Evolutionary conservation across 1,140 invertebrate genomes (phyloP), one percentile per base, ranked within the genome.

Genomic region (Homalodisca vitripennis): DNA sequence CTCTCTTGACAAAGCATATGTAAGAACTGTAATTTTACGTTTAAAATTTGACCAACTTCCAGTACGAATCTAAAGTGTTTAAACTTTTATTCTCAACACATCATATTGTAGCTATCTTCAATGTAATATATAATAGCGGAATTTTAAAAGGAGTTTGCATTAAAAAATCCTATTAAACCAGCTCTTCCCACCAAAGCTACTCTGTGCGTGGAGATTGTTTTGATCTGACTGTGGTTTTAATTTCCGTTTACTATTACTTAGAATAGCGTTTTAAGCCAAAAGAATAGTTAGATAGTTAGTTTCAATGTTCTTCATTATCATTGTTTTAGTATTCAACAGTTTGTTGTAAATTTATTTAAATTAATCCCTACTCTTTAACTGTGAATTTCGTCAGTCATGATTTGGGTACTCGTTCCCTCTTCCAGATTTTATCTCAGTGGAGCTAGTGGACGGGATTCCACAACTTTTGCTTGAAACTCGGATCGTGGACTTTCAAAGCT

Each of bases 391-490:
- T 17, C 6, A 41, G 34, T 41, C 34, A 41, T 17, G 34, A 10
- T 6, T 41, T 41, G 6, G 17, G 6, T 17, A 41, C n/a, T 41
- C 6, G 34, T 47, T 77, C n/a, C n/a, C n/a, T n/a, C n/a, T n/a
- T 75, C 64, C 75, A 80, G 90, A 98, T 81, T 98, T 97, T 73
- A 93, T 98, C 73, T 92, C 94, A 1, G 80, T 98, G 24, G 95
- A 98, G 80, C 77, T 98, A 73, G 89, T 93, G 77, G 87, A 92
- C 69, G 96, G 95, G 22, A 92, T 92, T 78, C 95, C 96, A 0
- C 81, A 92, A 69, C 80, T 98, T 1, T 83, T 97, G 1, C 89
- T 98, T 66, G 94, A n/a, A 98, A 80, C 97, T 98, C 81, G 97
- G 97, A 1, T 95, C 94, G 0, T 95, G 95, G 55, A 95, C 92